Evolutionary conservation across 2,888 invertebrate species (phyloP), one percentile per base, ranked within the genome.

Genomic region (Cerastis leucographa): DNA sequence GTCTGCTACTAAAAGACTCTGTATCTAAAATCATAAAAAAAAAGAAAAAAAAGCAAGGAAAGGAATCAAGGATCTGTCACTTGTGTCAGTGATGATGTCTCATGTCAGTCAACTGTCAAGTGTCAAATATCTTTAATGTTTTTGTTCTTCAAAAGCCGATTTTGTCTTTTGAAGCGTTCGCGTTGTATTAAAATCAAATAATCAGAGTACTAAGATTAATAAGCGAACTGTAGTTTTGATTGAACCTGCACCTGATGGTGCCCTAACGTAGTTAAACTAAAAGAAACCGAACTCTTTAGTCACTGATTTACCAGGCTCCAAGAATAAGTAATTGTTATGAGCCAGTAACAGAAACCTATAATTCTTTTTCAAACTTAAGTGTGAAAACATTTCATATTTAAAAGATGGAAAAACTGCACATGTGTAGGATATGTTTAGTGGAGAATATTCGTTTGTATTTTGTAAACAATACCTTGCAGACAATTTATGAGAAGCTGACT

Each of bases 401-500:
- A 29, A 56, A 25, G 66, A 71, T 80, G 81, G 59, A 81, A 11
- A 81, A 61, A 22, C 54, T 80, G 2, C 14, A 51, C 4, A 19
- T 80, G 44, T 80, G 94, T 76, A 87, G 93, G 74, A 86, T 94
- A 46, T 94, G 94, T 81, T 86, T 94, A 75, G 70, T 85, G 7
- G 78, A 78, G 11, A 86, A 92, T 71, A 84, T 88, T 7, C 86
- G 81, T 22, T 85, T 91, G 81, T 84, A 88, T 76, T 70, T 74
- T 14, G 90, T 94, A 61, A 83, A 91, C 49, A 89, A 91, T 2
- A 85, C 85, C 17, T 80, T 94, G 1, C 92, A 93, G 75, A 86
- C 91, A 56, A 78, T 92, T 5, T 95, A 92, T 68, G 93, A 93
- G 76, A 94, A 88, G 82, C 82, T 94, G 6, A 90, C 92, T 0